Evolutionary conservation across 1,140 invertebrate species (phyloP), one percentile per base, ranked within the genome.

Genomic region (Odontomachus brunneus): DNA sequence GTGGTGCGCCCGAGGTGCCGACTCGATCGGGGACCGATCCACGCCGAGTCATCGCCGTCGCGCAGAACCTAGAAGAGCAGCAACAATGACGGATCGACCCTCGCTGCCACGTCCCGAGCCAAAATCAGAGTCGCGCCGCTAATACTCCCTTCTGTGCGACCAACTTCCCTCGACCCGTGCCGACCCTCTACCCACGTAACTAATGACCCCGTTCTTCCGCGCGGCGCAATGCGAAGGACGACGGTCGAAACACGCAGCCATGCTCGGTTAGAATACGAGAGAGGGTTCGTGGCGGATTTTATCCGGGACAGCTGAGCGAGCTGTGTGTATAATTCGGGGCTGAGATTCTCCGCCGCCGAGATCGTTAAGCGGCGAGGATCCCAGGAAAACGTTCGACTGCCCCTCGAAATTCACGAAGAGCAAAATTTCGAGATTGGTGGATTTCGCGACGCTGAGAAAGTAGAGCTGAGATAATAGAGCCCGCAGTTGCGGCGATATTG

Each of bases 121-220:
- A 11, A 57, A 71, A 84, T 48, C 57, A 24, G 53, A 62, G 73
- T 76, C 44, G 48, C 69, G 15, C 7, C 60, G 67, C 24, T 11
- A 44, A 26, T 55, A 38, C 60, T 80, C 69, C 22, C 74, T 88
- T 51, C 69, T 29, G 57, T 17, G 19, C 48, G 59, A 57, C 59
- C 80, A 62, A 83, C 75, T 74, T 85, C 69, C 80, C 83, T 81
- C 78, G 84, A 85, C 67, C n/a, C n/a, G n/a, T n/a, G 83, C 80
- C 55, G 88, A 75, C 80, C 72, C 51, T 19, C 72, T 60, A 69
- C 62, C 66, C 76, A 55, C 69, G 78, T 83, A 85, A 38, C 83
- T 88, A 88, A 88, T 83, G 86, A 88, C 87, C 86, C 73, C 74
- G 84, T 88, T 88, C 80, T 80, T 85, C 62, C 62, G 53, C 83